Percentiles rank a stretch among this genome's conserved stretches.
Conservation (phyloP, 2,888 invertebrate species). For the Pollenia labialis region DNA sequence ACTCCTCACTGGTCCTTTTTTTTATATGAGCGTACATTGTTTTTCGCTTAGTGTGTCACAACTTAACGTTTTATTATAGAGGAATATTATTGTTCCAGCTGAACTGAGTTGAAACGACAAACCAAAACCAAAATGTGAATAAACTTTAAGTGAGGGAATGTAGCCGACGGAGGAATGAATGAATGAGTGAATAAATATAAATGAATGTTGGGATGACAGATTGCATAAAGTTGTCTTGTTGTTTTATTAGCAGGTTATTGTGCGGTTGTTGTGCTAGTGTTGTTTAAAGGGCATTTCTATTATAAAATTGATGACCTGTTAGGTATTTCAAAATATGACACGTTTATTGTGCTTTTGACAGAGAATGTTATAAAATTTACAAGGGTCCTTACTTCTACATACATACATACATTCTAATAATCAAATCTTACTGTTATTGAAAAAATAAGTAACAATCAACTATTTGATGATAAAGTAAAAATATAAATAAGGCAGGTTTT, state of each 20-base stretch:
- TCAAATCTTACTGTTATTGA: slow-evolving; percentile 9
- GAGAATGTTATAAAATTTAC: slow-evolving; percentile 18
- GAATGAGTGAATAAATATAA: background rate
- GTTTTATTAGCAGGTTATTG: slow-evolving; percentile 8
- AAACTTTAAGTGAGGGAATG: slow-evolving; percentile 15
- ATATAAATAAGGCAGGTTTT: slow-evolving; percentile 31
- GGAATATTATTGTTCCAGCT: slow-evolving; percentile 16
- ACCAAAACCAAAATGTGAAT: slow-evolving; percentile 34
- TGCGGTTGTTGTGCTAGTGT: slow-evolving; percentile 25
- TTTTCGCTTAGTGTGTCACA: slow-evolving; percentile 31
- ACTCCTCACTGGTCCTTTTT: slow-evolving; percentile 1
- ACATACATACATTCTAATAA: background rate
- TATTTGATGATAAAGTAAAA: slow-evolving; percentile 22
- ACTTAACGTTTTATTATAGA: slow-evolving; percentile 17
- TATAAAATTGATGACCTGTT: slow-evolving; percentile 75
- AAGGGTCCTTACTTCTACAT: too few species aligned
- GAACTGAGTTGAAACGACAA: slow-evolving; percentile 6
- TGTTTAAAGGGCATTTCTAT: slow-evolving; percentile 41
- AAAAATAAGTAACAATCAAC: background rate
- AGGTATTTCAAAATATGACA: slow-evolving; percentile 72
- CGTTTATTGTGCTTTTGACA: slow-evolving; percentile 70
- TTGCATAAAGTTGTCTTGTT: background rate
- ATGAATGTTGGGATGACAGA: background rate
- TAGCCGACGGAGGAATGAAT: background rate
- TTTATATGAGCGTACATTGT: background rate